Evolutionary conservation across 2,797 vertebrate genomes (phyloP), one percentile per base, ranked within the genome.

Genomic region (Characodon lateralis): DNA sequence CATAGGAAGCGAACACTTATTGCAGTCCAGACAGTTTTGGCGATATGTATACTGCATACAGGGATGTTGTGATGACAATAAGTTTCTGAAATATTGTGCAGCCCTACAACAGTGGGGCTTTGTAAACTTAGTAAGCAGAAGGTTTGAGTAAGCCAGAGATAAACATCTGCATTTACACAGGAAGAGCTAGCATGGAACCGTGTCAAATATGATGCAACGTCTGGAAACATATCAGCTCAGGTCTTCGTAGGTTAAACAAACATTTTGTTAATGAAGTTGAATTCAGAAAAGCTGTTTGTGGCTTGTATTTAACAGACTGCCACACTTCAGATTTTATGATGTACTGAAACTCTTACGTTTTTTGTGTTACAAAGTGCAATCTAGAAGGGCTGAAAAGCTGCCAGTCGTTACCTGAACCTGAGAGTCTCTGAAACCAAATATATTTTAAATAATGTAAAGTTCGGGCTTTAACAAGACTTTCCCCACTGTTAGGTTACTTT

Each of bases 101-200:
- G 2, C 66, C 43, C 3, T 41, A 46, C 55, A 79, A 73, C 83
- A 51, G 31, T 0, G 8, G 65, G 53, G 66, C 73, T 69, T 71
- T 59, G 22, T 18, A 58, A 73, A 77, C 28, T 63, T 72, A 82
- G 56, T 61, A 78, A 46, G 22, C 31, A 10, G 22, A 18, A 13
- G 13, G 16, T 69, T 16, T 26, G 26, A 48, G 46, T 13, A 48
- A 63, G 13, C 41, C 14, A 48, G 24, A 26, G 3, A 26, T 1
- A 26, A 59, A 13, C 28, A 26, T n/a, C 55, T 3, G n/a, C 16
- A 59, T 59, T 59, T 28, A 26, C 26, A 28, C 24, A 16, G 13
- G 4, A 39, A 39, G 20, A 20, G 51, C 3, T 53, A 53, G 16
- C 16, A 53, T 18, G 56, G 56, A 6, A 68, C 65, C 22, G 20